A percentile compares a stretch with the other conserved stretches of the same genome.
Conservation (phyloP, 2,888 invertebrate genomes). For the Cephalotes varians region DNA sequence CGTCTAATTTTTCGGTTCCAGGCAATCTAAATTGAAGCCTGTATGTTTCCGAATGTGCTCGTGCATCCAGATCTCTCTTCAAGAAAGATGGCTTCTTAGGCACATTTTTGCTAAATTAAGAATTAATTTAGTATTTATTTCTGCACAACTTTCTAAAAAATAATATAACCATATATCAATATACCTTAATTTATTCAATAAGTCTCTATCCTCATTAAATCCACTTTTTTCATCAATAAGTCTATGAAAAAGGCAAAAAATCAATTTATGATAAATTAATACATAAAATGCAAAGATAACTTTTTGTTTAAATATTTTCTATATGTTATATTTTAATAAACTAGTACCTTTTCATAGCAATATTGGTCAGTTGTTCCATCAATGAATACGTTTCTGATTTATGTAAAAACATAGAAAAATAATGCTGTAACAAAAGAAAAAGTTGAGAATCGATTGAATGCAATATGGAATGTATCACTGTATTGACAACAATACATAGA, state of each 20-base stretch:
- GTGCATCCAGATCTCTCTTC: slow-evolving; percentile 97
- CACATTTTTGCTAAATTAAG: slow-evolving; percentile 90
- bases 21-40: slow-evolving; percentile 95
- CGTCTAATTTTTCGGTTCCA: slow-evolving; percentile 96
- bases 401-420: slow-evolving; percentile 96
- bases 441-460: background rate
- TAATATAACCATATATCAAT: background rate
- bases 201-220: slow-evolving; percentile 95
- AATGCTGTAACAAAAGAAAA: slow-evolving; percentile 87
- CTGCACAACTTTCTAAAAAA: background rate
- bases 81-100: slow-evolving; percentile 96
- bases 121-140: slow-evolving; percentile 14
- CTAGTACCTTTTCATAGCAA: slow-evolving; percentile 95
- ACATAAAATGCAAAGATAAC: slow-evolving; percentile 7
- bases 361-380: slow-evolving; percentile 98
- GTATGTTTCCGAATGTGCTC: slow-evolving; percentile 97
- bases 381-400: slow-evolving; percentile 95
- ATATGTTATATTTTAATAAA: background rate
- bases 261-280: slow-evolving; percentile 68
- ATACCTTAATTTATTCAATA: slow-evolving; percentile 92
- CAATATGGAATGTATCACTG: background rate
- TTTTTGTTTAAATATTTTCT: background rate
- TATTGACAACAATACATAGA: background rate
- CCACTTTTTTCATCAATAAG: slow-evolving; percentile 96
- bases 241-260: slow-evolving; percentile 86